Evolutionary conservation across 2,888 invertebrate species (phyloP), one percentile per base, ranked within the genome.

Genomic region (Meghimatium bilineatum): DNA sequence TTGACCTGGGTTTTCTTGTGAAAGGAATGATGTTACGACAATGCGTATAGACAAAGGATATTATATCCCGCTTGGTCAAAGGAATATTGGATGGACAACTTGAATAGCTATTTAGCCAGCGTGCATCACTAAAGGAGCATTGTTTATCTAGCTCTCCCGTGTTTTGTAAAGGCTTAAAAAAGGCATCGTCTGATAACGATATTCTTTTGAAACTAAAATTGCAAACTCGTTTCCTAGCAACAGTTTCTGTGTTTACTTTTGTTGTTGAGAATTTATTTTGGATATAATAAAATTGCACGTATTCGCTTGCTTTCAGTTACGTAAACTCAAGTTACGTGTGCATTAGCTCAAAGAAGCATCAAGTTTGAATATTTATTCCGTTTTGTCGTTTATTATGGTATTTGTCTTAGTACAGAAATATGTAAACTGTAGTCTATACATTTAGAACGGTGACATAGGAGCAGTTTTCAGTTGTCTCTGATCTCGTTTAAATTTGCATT

Each of bases 161-260:
- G 32, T 29, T 29, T 29, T 12, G 29, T 72, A n/a, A 72, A 26
- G 34, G 10, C 8, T 29, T 72, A 44, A 20, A 26, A 72, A 44
- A 49, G 12, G 14, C 49, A 49, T 20, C n/a, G 8, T 26, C 5
- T 71, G 20, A 71, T 71, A 36, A 44, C 44, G 36, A 49, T n/a
- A 44, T 26, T 1, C 72, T 49, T 29, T 29, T 49, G 72, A 72
- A 23, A n/a, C 44, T n/a, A 49, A 14, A 72, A 72, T 49, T 14
- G 29, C 36, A 72, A 44, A n/a, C 44, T 29, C 44, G 49, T 72
- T 72, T 29, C 72, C 72, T 44, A 44, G 72, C 72, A n/a, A 72
- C 72, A 44, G 26, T 23, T 23, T 14, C n/a, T 44, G 17, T 72
- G 8, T 38, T 29, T 36, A 34, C 17, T 56, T 56, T 23, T 56